These are phyloP conservation scores for Allophyes oxyacanthae DNA, from an alignment of 2,888 invertebrate genomes.

Conservation along the genomic window DNA sequence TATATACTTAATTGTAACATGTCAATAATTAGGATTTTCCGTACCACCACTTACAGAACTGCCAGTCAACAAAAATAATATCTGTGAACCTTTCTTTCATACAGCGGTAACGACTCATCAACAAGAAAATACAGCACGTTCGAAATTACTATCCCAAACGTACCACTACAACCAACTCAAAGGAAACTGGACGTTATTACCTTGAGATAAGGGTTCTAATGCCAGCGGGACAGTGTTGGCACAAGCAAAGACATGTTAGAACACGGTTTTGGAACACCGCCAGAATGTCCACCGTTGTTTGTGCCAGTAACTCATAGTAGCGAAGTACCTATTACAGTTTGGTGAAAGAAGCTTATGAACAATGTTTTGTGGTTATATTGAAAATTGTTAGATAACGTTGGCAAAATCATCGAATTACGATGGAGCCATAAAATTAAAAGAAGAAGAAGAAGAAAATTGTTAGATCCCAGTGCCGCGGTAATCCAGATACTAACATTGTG, in stretches of 20 bases:
- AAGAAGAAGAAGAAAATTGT: background rate
- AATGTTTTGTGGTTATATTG: slow-evolving; percentile 6
- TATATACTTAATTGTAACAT: no score
- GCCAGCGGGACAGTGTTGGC: slow-evolving; percentile 7
- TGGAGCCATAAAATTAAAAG: no score
- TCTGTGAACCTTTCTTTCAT: slow-evolving; percentile 12
- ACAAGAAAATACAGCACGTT: slow-evolving; percentile 19
- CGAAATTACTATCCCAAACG: slow-evolving; percentile 19
- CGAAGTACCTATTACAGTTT: slow-evolving; percentile 20
- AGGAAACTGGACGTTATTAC: background rate
- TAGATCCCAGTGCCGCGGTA: no score
- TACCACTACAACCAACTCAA: background rate
- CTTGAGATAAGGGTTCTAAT: background rate
- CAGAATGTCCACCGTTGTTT: slow-evolving; percentile 42
- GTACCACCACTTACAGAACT: background rate
- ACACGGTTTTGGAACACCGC: slow-evolving; percentile 48
- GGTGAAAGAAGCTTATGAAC: slow-evolving; percentile 31
- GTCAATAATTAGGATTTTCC: no score
- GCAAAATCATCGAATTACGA: no score
- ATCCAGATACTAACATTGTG: no score
- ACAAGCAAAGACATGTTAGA: slow-evolving; percentile 36
- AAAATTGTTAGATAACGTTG: slow-evolving; percentile 4
- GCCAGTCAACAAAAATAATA: slow-evolving; percentile 10
- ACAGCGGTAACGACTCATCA: slow-evolving; percentile 38
- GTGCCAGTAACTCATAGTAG: slow-evolving; percentile 31